phyloP scores from a whole-genome alignment of 1,140 invertebrate genomes.

The Orius insidiosus region DNA sequence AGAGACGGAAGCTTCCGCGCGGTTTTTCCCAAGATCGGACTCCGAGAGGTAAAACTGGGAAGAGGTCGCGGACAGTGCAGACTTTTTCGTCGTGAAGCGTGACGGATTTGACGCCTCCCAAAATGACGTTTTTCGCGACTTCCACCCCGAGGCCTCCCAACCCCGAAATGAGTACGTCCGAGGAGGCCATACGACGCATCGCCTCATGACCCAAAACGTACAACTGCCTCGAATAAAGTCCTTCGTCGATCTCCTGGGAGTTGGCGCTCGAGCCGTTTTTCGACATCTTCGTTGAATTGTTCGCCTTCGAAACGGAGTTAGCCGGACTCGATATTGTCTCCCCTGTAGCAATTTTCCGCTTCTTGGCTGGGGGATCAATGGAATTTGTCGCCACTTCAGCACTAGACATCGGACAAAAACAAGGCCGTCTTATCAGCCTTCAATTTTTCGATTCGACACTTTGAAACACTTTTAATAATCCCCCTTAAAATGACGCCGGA shows the following conservation, averaged over 20 bases:
- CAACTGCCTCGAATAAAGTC: constrained; percentile 87
- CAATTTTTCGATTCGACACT: too few species aligned
- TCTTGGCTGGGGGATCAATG: constrained; percentile 71
- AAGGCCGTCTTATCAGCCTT: constrained; percentile 22
- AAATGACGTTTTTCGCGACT: constrained; percentile 95
- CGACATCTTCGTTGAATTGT: constrained; percentile 46
- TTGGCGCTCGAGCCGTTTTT: constrained; percentile 48
- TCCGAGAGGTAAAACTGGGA: constrained; percentile 84
- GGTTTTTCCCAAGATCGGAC: constrained; percentile 68
- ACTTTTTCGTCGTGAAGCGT: constrained; percentile 72
- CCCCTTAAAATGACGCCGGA: too few species aligned
- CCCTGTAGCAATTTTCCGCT: constrained; percentile 51
- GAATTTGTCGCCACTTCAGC: constrained; percentile 65
- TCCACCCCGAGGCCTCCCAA: constrained; percentile 95
- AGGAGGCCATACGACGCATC: constrained; percentile 89
- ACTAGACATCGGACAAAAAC: constrained; percentile 67
- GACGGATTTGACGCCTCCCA: constrained; percentile 94
- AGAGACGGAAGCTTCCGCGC: constrained; percentile 62
- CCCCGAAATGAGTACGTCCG: constrained; percentile 90
- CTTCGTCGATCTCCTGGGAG: constrained; percentile 77
- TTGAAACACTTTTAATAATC: too few species aligned
- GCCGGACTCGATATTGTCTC: constrained; percentile 25
- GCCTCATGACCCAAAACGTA: constrained; percentile 96
- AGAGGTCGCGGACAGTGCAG: constrained; percentile 45
- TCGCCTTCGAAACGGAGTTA: constrained; percentile 28